Evolutionary conservation across 2,113 vertebrate species (phyloP).

Genomic region (Puffinus mauretanicus): DNA sequence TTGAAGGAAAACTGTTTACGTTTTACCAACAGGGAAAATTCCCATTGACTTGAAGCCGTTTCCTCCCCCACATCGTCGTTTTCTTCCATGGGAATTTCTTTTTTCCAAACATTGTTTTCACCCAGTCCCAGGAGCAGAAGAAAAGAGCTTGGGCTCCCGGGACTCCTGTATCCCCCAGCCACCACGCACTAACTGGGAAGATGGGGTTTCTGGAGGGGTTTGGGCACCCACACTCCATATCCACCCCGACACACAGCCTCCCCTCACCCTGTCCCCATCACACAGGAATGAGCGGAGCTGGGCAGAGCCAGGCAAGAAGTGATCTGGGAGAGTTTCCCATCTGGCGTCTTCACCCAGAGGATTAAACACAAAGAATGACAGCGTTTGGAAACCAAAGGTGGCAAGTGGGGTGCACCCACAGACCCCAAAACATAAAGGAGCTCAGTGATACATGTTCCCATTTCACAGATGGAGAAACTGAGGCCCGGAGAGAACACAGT

Average conservation of each 20-base stretch:
- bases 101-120: neutral
- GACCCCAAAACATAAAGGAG: neutral
- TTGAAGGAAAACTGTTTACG: neutral
- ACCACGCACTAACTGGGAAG: fast-evolving
- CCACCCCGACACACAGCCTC: fast-evolving
- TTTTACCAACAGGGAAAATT: constrained; percentile 16
- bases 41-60: constrained; percentile 7
- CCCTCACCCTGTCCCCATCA: neutral
- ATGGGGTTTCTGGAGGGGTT: neutral
- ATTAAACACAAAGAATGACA: neutral
- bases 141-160: fast-evolving
- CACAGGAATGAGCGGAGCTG: fast-evolving
- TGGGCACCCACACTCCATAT: fast-evolving
- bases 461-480: neutral
- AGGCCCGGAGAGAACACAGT: fast-evolving
- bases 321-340: neutral
- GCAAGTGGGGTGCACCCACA: neutral
- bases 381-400: fast-evolving
- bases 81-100: constrained; percentile 13
- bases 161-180: fast-evolving
- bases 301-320: neutral
- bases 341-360: neutral
- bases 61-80: constrained; percentile 2
- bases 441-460: fast-evolving
- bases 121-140: neutral